A percentile compares a stretch with the other conserved stretches of the same genome.
Evolutionary conservation across 1,140 invertebrate species (phyloP).

Genomic region (Asobara japonica): DNA sequence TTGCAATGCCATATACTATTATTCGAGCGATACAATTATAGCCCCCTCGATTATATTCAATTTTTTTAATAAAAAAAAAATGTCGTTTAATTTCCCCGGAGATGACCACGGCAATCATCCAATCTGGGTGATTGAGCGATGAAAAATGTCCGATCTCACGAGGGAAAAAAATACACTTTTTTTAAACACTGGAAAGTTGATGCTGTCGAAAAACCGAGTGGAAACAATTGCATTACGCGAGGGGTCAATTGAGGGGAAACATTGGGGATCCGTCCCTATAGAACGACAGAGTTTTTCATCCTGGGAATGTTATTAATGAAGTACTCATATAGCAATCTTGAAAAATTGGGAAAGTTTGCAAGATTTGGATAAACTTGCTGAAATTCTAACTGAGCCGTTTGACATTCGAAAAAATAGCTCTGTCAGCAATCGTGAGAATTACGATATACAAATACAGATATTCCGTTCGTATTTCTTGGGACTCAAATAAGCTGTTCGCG

Average conservation of each 20-base stretch:
- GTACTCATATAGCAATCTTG: no score
- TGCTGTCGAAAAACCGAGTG: background rate
- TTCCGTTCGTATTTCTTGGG: no score
- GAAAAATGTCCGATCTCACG: background rate
- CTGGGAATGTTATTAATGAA: constrained; percentile 57
- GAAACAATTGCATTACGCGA: background rate
- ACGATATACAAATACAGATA: no score
- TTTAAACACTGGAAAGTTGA: background rate
- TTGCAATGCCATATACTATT: background rate
- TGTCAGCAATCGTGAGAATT: no score
- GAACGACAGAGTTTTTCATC: constrained; percentile 47
- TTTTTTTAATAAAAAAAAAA: background rate
- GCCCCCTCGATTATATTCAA: background rate
- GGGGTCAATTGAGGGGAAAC: constrained; percentile 23
- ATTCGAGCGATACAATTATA: background rate
- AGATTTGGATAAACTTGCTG: no score
- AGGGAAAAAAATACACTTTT: background rate
- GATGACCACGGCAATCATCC: background rate
- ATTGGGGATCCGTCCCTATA: background rate
- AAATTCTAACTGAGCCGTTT: no score
- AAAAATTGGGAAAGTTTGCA: no score
- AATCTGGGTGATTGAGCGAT: constrained; percentile 9
- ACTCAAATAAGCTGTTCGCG: no score
- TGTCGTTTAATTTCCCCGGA: constrained; percentile 5
- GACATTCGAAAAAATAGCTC: no score